These are phyloP conservation scores for Caenorhabditis sp. DNA, from an alignment of 2,888 invertebrate species.

Conservation along the genomic window DNA sequence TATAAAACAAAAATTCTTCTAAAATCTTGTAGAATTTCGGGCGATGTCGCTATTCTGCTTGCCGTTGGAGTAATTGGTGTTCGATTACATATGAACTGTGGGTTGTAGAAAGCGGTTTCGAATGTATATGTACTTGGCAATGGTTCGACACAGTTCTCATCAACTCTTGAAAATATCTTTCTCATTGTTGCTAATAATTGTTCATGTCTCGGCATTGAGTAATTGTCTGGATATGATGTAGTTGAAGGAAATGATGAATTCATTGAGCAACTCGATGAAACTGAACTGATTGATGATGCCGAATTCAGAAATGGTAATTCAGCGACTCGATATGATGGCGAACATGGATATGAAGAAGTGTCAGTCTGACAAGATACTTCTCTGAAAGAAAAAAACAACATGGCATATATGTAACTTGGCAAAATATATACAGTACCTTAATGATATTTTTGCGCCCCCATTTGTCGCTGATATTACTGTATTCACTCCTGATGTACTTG, in stretches of 20 bases:
- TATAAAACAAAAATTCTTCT: conserved; percentile 57
- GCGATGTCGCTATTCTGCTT: conserved; percentile 45
- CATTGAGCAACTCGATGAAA: neutral
- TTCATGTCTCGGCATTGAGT: conserved; percentile 5
- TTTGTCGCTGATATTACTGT: neutral
- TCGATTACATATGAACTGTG: conserved; percentile 26
- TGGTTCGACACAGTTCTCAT: conserved; percentile 15
- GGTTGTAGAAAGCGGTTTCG: conserved; percentile 26
- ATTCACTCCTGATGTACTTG: conserved; percentile 2
- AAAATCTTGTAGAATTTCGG: conserved; percentile 57
- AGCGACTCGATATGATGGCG: neutral
- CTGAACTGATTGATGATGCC: neutral
- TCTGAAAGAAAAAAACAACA: conserved; percentile 8
- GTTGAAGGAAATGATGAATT: neutral
- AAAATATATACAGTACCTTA: neutral
- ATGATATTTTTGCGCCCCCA: neutral
- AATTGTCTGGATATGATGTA: neutral
- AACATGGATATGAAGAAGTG: neutral
- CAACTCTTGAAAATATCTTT: conserved; percentile 11
- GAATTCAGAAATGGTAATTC: neutral
- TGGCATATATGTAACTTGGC: too few relatives aligned
- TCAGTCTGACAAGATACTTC: conserved; percentile 17
- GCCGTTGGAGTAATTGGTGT: conserved; percentile 43
- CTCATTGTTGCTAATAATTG: conserved; percentile 13
- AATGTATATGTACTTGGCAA: conserved; percentile 25